A percentile compares a stretch with the other conserved stretches of the same genome.
phyloP scores from a whole-genome alignment of 1,140 invertebrate species.

The Chironomus striatipennis region DNA sequence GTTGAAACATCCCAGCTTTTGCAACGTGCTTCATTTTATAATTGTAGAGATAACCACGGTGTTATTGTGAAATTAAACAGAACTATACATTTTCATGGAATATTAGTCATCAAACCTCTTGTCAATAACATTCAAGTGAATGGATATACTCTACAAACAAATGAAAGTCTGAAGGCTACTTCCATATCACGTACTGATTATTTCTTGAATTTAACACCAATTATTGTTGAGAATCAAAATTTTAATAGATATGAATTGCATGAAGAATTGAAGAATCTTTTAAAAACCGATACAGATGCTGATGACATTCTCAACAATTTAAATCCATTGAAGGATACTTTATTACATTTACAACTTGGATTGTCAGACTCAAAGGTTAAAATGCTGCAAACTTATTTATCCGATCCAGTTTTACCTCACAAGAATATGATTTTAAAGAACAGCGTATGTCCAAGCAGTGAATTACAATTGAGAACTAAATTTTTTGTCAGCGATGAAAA shows the following conservation, averaged over 20 bases:
- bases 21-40: constrained; percentile 27
- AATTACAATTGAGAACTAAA: constrained; percentile 34
- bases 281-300: constrained; percentile 30
- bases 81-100: constrained; percentile 39
- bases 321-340: constrained; percentile 30
- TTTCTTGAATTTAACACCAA: constrained; percentile 38
- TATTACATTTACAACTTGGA: constrained; percentile 33
- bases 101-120: constrained; percentile 37
- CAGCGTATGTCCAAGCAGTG: constrained; percentile 26
- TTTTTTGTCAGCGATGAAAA: constrained; percentile 29
- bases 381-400: constrained; percentile 36
- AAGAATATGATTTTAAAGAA: constrained; percentile 27
- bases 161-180: constrained; percentile 37
- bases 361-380: constrained; percentile 27
- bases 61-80: constrained; percentile 27
- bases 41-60: constrained; percentile 27
- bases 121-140: constrained; percentile 39
- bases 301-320: constrained; percentile 29
- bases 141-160: constrained; percentile 31
- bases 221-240: constrained; percentile 7
- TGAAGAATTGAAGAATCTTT: constrained; percentile 29
- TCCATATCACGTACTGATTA: constrained; percentile 43
- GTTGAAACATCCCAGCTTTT: not conserved
- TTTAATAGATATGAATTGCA: constrained; percentile 32
- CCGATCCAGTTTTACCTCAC: constrained; percentile 40